A percentile compares a stretch with the other conserved stretches of the same genome.
phyloP scores from a whole-genome alignment of 2,888 invertebrate genomes.

The Gisinianus flammeolus region DNA sequence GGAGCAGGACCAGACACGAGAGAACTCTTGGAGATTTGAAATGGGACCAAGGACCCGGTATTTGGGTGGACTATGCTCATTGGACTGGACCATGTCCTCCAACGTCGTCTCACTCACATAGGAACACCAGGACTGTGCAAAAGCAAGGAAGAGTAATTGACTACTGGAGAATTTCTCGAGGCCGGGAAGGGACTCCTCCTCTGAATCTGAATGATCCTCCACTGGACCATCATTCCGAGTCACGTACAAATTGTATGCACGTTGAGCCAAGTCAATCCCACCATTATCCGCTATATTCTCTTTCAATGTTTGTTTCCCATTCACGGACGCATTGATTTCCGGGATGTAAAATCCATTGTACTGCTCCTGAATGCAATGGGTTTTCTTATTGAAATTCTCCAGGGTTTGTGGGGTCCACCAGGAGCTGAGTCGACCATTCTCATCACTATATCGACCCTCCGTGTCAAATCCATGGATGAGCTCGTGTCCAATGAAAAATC shows the following conservation, averaged over 20 bases:
- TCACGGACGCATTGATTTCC: constrained; percentile 64
- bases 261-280: constrained; percentile 55
- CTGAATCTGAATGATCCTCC: too few relatives aligned
- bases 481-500: constrained; percentile 91
- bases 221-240: constrained; percentile 39
- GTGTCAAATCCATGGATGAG: constrained; percentile 91
- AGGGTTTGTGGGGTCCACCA: constrained; percentile 84
- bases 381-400: constrained; percentile 74
- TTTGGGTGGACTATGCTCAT: constrained; percentile 76
- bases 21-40: constrained; percentile 76
- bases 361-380: constrained; percentile 79
- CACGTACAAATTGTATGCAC: constrained; percentile 55
- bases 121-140: constrained; percentile 68
- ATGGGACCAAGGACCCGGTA: constrained; percentile 73
- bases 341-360: constrained; percentile 73
- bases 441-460: constrained; percentile 89
- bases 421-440: constrained; percentile 83
- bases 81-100: constrained; percentile 68
- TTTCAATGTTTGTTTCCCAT: constrained; percentile 56
- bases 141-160: constrained; percentile 80
- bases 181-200: constrained; percentile 74
- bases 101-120: constrained; percentile 46
- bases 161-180: constrained; percentile 73
- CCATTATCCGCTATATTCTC: constrained; percentile 59
- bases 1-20: constrained; percentile 68